phyloP scores from a whole-genome alignment of 2,888 invertebrate genomes.

The Schizaphis graminum region DNA sequence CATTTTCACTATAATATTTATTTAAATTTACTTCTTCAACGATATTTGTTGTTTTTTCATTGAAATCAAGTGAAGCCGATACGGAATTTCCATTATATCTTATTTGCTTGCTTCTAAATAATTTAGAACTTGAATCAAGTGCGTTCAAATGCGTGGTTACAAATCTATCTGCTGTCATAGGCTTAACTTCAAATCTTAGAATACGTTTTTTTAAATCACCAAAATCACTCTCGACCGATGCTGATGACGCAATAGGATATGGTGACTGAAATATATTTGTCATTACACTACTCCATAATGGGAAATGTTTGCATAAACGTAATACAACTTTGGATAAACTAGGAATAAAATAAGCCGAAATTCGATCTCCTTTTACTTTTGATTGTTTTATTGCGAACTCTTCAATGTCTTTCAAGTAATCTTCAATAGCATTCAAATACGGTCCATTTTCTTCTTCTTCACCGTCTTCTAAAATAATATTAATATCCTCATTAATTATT shows the following conservation, averaged over 20 bases:
- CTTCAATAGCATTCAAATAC: background rate
- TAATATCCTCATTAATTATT: background rate
- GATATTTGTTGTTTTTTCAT: background rate
- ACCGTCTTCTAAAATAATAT: background rate
- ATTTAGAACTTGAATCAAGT: background rate
- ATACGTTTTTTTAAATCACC: constrained; percentile 27
- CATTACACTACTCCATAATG: constrained; percentile 14
- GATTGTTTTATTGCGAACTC: background rate
- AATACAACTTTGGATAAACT: background rate
- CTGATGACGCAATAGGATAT: background rate
- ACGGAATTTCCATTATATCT: background rate
- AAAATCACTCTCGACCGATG: background rate
- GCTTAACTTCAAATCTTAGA: constrained; percentile 8
- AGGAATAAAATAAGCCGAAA: constrained; percentile 11
- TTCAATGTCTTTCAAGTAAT: constrained; percentile 16
- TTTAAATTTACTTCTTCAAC: background rate
- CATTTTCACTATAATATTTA: background rate
- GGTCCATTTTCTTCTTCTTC: constrained; percentile 3
- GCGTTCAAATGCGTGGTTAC: background rate
- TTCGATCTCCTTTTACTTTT: constrained; percentile 17
- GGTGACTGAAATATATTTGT: background rate
- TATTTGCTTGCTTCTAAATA: background rate
- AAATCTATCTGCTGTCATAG: constrained; percentile 32
- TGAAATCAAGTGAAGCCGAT: background rate
- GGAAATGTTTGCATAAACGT: constrained; percentile 11